Evolutionary conservation across 2,113 vertebrate species (phyloP).

Genomic region (Dicrurus megarhynchus): DNA sequence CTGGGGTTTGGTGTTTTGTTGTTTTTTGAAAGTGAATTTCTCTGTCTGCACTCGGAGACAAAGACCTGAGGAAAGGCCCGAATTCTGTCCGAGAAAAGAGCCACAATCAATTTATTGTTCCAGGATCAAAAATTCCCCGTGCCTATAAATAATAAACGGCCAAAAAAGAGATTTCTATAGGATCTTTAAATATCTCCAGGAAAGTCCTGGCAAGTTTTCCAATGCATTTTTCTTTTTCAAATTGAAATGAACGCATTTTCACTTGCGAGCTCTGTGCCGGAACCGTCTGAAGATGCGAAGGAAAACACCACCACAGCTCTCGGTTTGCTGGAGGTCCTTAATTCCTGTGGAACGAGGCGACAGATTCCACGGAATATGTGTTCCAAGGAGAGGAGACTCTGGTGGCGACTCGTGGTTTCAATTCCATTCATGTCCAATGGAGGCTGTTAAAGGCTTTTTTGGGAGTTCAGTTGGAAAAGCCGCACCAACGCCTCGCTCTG

Average conservation of each 20-base stretch:
- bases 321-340: neutral
- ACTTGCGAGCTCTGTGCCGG: neutral
- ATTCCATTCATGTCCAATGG: neutral
- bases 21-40: neutral
- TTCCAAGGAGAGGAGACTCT: neutral
- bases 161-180: neutral
- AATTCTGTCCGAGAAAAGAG: neutral
- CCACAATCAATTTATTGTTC: neutral
- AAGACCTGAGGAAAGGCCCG: neutral
- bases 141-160: neutral
- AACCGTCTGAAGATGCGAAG: neutral
- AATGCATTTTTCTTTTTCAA: neutral
- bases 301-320: neutral
- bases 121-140: neutral
- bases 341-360: neutral
- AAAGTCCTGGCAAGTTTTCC: neutral
- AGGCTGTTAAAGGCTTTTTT: neutral
- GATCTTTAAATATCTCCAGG: neutral
- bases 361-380: neutral
- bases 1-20: no score
- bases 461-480: neutral
- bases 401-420: rapidly evolving
- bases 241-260: neutral
- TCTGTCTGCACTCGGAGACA: neutral
- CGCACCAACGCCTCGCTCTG: neutral